Conservation (phyloP, 2,113 vertebrate genomes). For the Thunnus maccoyii region DNA sequence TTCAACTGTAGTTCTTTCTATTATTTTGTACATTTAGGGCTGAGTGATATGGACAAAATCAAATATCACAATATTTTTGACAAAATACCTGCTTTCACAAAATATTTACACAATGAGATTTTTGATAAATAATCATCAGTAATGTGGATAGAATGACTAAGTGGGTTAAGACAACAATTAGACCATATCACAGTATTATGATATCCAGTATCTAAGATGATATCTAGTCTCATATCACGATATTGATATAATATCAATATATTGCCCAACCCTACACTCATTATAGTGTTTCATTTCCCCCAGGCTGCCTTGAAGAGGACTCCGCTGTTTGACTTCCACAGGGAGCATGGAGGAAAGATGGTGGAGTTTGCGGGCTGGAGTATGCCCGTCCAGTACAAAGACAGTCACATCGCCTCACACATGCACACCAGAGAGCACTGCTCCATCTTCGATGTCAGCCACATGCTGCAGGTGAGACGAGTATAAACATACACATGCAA, state of each 20-base stretch:
- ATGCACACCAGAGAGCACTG: slow-evolving; percentile 79
- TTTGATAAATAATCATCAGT: too few relatives aligned
- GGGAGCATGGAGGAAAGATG: slow-evolving; percentile 75
- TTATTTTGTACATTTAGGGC: neutral
- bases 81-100: too few relatives aligned
- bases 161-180: too few relatives aligned
- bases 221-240: too few relatives aligned
- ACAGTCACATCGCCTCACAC: slow-evolving; percentile 79
- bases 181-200: too few relatives aligned
- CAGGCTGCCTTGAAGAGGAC: slow-evolving; percentile 73
- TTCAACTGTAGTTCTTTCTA: neutral
- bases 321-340: slow-evolving; percentile 76
- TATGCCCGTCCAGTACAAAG: slow-evolving; percentile 80
- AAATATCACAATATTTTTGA: too few relatives aligned
- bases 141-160: too few relatives aligned
- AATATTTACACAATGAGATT: too few relatives aligned
- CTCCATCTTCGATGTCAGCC: slow-evolving; percentile 82
- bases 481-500: accelerated
- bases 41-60: too few relatives aligned
- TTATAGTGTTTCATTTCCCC: neutral
- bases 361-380: slow-evolving; percentile 81
- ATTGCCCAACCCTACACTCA: neutral
- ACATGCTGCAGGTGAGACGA: slow-evolving; percentile 79
- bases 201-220: neutral
- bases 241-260: too few relatives aligned